Base-by-base conservation (phyloP, 2,113 vertebrate species). In the Scolopax mira region DNA sequence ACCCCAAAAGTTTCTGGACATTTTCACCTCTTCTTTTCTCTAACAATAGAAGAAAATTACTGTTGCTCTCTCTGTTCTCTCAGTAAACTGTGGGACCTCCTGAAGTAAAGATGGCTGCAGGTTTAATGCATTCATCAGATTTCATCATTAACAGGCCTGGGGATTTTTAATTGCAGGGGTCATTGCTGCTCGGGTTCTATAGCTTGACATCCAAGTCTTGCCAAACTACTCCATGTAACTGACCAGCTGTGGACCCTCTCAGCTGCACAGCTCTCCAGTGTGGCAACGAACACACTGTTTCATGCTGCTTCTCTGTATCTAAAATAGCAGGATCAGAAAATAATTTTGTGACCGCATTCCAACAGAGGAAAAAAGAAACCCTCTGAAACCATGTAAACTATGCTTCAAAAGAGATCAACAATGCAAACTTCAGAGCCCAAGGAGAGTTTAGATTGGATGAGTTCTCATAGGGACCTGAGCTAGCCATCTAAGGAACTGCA, bases 271-370 rank as follows among this genome's bases (percentile, higher is more conserved):
- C 6, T 33, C 65, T 54, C 13, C 35, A 35, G 13, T 2, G 21
- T 1, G 12, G 22, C 54, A 58, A 19, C 7, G 15, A 1, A 22
- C 1, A 0, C 1, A 6, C 42, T 1, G 1, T 30, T 54, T 8
- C 14, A 8, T 14, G 3, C 5, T 23, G 13, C 19, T 77, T 27
- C 54, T 69, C 78, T 39, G 0, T 2, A 72, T 6, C 41, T 28
- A 30, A n/a, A 89, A 37, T 3, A 57, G 4, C 13, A 21, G 21
- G 28, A 7, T 5, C 8, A 54, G 14, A 60, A 57, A 69, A 35
- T 6, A 31, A 27, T n/a, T 70, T 21, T 42, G 5, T 37, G 5
- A 14, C 14, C 2, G 0, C 10, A 61, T 8, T 8, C 11, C 16
- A 57, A 41, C 1, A 1, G 8, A 77, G 11, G 9, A 46, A 79